Conservation (phyloP, 2,888 invertebrate species). For the Drosophila paramelanica region DNA sequence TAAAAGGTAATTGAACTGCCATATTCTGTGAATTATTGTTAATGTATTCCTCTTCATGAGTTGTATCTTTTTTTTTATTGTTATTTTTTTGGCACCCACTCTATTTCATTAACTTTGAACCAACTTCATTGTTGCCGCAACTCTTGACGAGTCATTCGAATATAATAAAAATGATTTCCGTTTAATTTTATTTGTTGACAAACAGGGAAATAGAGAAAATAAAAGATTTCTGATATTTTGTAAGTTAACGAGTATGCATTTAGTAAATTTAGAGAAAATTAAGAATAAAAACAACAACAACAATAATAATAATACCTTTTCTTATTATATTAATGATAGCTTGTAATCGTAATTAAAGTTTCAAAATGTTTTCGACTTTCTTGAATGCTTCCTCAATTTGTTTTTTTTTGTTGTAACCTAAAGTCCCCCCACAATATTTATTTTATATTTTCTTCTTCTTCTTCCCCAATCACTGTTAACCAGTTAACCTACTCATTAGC, state of each 20-base stretch:
- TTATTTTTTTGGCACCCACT: constrained; percentile 16
- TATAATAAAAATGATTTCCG: neutral
- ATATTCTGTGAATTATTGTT: constrained; percentile 26
- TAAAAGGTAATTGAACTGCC: constrained; percentile 28
- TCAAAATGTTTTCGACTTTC: neutral
- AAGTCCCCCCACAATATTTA: neutral
- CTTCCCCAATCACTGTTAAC: neutral
- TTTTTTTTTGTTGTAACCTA: too few relatives aligned
- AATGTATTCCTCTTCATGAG: constrained; percentile 1
- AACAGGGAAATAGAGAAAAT: too few relatives aligned
- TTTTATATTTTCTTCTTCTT: neutral
- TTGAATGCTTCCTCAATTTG: constrained; percentile 4
- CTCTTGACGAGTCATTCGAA: constrained; percentile 3
- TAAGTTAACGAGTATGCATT: neutral
- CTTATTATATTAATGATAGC: too few relatives aligned
- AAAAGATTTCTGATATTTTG: neutral
- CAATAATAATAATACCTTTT: neutral
- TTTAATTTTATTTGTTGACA: neutral
- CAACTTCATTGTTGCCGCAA: neutral
- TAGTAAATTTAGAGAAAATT: too few relatives aligned
- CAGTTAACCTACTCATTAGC: constrained; percentile 55
- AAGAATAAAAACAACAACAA: neutral
- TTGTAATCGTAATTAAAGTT: too few relatives aligned
- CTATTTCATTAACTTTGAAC: constrained; percentile 6
- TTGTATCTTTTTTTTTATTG: constrained; percentile 1